A percentile compares a stretch with the other conserved stretches of the same genome.
Evolutionary conservation across 2,888 invertebrate species (phyloP).

Genomic region (Aspidiotus destructor): DNA sequence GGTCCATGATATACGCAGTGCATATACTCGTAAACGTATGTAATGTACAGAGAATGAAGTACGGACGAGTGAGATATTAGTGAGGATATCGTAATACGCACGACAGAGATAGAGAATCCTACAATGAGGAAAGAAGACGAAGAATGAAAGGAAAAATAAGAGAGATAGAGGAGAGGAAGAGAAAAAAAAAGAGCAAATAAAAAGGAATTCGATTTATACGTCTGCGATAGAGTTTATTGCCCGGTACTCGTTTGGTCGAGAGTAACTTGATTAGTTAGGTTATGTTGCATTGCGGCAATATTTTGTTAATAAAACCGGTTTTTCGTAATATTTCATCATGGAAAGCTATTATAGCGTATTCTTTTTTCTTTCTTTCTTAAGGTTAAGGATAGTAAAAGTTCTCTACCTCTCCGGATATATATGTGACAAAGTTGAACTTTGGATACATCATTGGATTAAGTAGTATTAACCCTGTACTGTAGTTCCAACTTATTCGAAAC

Average conservation of each 20-base stretch:
- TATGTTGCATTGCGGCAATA: conserved; percentile 24
- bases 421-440: not conserved
- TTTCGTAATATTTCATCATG: conserved; percentile 22
- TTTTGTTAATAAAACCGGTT: conserved; percentile 25
- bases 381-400: conserved; percentile 27
- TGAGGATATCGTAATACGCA: too few species aligned
- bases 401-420: conserved; percentile 8
- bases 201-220: conserved; percentile 9
- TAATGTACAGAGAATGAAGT: too few species aligned
- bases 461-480: not conserved
- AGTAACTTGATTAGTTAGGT: conserved; percentile 20
- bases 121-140: not conserved
- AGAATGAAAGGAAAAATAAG: not conserved
- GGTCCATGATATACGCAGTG: too few species aligned
- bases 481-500: not conserved
- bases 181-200: conserved; percentile 2
- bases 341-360: conserved; percentile 14
- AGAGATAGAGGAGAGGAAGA: not conserved
- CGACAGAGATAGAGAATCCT: too few species aligned
- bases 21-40: too few species aligned
- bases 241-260: conserved; percentile 17
- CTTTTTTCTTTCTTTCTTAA: not conserved
- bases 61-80: too few species aligned
- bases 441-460: not conserved
- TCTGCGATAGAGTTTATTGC: conserved; percentile 24